Evolutionary conservation across 2,113 vertebrate genomes (phyloP), one percentile per base, ranked within the genome.

Genomic region (Pangasianodon gigas): DNA sequence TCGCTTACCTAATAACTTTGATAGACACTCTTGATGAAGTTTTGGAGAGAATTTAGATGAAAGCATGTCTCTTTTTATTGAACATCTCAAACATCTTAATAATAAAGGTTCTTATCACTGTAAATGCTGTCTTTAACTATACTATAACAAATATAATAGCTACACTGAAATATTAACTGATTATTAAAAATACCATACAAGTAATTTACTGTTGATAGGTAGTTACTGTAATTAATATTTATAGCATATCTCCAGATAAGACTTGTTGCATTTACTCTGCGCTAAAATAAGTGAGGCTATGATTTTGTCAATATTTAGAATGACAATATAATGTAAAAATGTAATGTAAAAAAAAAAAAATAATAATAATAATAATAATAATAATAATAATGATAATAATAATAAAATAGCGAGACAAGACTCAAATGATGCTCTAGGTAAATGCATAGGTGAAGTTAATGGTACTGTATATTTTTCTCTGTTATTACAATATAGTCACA

Each of bases 11-110:
- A 29, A 29, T 14, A 29, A 37, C 13, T 74, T 74, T 74, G 18
- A 44, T 75, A 9, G 18, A 44, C 18, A 41, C 71, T 41, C 71
- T 8, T 21, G 32, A 75, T 7, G 71, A 18, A 75, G 8, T 19
- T 1, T 21, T 44, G 71, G 92, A 91, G 91, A 90, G 92, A 91
- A 91, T 88, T 87, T 91, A 82, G 91, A 84, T 54, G 89, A 93
- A 91, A 90, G 82, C 88, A 80, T 24, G 46, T 46, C 41, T 21
- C 18, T 21, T 75, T 75, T 75, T 60, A 88, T 89, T 77, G 74
- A 93, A 86, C 74, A 1, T 75, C 74, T 52, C 24, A 46, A 21
- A 6, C 32, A 37, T 74, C 16, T 69, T 19, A 19, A 74, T 41
- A 41, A n/a, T 32, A 69, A 69, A 41, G 18, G 37, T 44, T 44